Evolutionary conservation across 2,113 vertebrate genomes (phyloP).

Genomic region (Corythornis cristatus): DNA sequence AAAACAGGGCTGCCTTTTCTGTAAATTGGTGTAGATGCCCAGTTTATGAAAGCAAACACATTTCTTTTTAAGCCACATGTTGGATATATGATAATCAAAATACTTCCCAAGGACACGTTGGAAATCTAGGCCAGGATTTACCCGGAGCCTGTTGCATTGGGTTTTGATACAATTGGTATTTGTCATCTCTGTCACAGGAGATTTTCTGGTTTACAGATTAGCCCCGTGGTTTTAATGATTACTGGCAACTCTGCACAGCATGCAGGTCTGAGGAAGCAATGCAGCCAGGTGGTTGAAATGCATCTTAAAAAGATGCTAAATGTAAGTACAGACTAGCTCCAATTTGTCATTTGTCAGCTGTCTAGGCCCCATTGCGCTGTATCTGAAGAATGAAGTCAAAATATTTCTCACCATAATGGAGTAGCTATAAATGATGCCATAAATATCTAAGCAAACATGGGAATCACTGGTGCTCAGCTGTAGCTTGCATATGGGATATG

Average conservation of each 20-base stretch:
- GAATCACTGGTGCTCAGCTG: conserved; percentile 41
- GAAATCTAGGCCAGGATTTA: conserved; percentile 37
- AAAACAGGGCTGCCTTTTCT: neutral
- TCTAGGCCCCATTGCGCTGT: neutral
- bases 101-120: neutral
- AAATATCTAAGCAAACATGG: conserved; percentile 60
- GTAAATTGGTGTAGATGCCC: neutral
- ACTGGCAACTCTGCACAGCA: neutral
- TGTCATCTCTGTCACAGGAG: neutral
- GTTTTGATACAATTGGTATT: neutral
- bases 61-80: neutral
- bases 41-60: neutral
- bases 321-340: neutral
- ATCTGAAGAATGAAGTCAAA: conserved; percentile 35
- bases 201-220: conserved; percentile 36
- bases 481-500: conserved; percentile 47
- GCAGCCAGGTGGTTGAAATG: conserved; percentile 36
- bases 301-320: neutral
- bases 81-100: neutral
- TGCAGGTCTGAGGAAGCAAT: neutral
- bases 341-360: conserved; percentile 44
- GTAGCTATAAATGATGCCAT: conserved; percentile 47
- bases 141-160: neutral
- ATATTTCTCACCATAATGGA: conserved; percentile 14
- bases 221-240: neutral